These are phyloP conservation scores for Hyposoter dolosus DNA, from an alignment of 2,888 invertebrate genomes.

Conservation along the genomic window DNA sequence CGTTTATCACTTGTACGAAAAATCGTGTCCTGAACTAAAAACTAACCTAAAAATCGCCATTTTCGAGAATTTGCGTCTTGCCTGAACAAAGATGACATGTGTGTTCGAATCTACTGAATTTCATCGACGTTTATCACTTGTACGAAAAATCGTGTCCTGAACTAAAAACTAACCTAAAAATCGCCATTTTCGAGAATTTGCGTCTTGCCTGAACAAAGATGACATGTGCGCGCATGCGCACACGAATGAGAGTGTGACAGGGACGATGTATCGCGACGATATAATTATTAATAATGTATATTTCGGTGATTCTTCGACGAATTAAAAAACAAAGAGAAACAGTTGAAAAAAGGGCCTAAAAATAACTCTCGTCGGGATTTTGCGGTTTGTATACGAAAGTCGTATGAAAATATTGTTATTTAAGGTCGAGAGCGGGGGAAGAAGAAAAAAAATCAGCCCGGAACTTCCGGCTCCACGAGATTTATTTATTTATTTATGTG, in stretches of 20 bases:
- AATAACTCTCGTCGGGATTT: conserved; percentile 46
- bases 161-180: conserved; percentile 27
- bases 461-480: conserved; percentile 59
- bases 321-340: conserved; percentile 25
- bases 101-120: conserved; percentile 61
- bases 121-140: conserved; percentile 25
- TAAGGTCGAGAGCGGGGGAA: conserved; percentile 2
- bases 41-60: conserved; percentile 25
- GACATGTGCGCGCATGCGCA: neutral
- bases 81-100: neutral
- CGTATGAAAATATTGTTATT: conserved; percentile 38
- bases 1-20: conserved; percentile 28
- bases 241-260: neutral
- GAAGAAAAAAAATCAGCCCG: conserved; percentile 16
- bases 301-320: conserved; percentile 51
- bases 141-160: conserved; percentile 51
- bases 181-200: conserved; percentile 11
- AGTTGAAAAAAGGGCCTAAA: conserved; percentile 47
- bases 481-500: conserved; percentile 72
- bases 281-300: conserved; percentile 1
- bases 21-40: conserved; percentile 46
- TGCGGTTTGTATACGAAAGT: conserved; percentile 36
- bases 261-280: conserved; percentile 22
- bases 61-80: conserved; percentile 19
- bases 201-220: neutral